A percentile compares a stretch with the other conserved stretches of the same genome.
Evolutionary conservation across 2,113 vertebrate species (phyloP).

Genomic region (Varanus salvator): DNA sequence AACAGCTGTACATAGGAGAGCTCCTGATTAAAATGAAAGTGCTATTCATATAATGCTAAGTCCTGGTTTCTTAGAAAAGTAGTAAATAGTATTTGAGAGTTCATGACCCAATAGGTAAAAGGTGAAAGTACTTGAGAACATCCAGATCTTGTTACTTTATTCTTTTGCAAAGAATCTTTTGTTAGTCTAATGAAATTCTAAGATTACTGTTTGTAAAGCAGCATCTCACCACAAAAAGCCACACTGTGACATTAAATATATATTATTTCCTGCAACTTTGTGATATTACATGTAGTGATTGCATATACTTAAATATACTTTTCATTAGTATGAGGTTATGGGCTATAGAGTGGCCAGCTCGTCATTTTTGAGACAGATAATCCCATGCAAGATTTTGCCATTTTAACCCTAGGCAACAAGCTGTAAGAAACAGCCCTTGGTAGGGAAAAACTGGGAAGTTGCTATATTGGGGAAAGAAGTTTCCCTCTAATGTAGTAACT

Average conservation of each 20-base stretch:
- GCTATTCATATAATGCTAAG: background rate
- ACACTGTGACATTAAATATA: background rate
- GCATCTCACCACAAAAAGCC: background rate
- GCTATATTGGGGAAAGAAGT: background rate
- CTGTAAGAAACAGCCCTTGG: background rate
- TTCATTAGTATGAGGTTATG: too few species aligned
- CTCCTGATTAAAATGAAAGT: background rate
- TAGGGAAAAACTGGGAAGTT: background rate
- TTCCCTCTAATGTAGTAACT: background rate
- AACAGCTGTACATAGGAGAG: background rate
- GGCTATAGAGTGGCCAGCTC: background rate
- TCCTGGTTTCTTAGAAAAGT: background rate
- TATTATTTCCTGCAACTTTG: background rate
- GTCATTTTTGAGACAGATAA: background rate
- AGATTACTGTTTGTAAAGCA: background rate
- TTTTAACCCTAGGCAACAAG: background rate
- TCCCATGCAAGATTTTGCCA: background rate
- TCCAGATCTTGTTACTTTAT: background rate
- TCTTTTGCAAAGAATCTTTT: background rate
- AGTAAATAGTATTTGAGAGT: too few species aligned
- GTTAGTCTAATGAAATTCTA: background rate
- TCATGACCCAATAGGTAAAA: background rate
- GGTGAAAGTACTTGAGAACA: background rate
- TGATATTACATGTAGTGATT: background rate
- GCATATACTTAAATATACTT: background rate